Percentiles rank a stretch among this genome's conserved stretches.
Conservation (phyloP, 2,797 vertebrate genomes). For the Melanotaenia maccullochi region DNA sequence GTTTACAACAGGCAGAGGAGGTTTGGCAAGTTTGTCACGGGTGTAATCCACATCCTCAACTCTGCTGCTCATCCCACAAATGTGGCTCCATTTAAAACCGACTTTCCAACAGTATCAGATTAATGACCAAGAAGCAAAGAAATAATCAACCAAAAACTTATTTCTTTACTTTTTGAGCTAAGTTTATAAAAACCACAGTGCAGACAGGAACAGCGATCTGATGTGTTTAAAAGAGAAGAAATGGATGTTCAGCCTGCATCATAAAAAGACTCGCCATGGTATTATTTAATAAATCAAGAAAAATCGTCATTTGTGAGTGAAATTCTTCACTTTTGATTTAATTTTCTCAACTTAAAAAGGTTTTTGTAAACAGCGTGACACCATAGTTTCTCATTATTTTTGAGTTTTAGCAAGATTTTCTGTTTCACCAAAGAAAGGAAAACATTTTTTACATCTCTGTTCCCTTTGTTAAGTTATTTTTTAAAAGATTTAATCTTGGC, state of each 20-base stretch:
- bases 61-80: too few relatives aligned
- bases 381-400: slow-evolving; percentile 30
- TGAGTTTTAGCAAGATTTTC: slow-evolving; percentile 23
- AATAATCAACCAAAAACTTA: too few relatives aligned
- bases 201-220: background rate
- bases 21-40: too few relatives aligned
- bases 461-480: slow-evolving; percentile 28
- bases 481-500: slow-evolving; percentile 16
- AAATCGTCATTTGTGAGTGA: slow-evolving; percentile 32
- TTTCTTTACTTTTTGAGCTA: too few relatives aligned
- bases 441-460: slow-evolving; percentile 36
- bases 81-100: too few relatives aligned
- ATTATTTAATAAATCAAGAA: slow-evolving; percentile 41
- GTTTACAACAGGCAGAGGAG: too few relatives aligned
- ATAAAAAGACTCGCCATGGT: slow-evolving; percentile 37
- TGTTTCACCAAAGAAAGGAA: slow-evolving; percentile 37
- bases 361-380: slow-evolving; percentile 37
- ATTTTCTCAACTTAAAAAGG: slow-evolving; percentile 29
- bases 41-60: too few relatives aligned
- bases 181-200: too few relatives aligned
- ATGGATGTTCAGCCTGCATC: slow-evolving; percentile 6
- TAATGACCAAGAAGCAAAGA: too few relatives aligned
- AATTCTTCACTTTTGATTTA: slow-evolving; percentile 18
- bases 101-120: too few relatives aligned
- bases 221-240: slow-evolving; percentile 17